Base-by-base conservation (phyloP, 2,888 invertebrate species). In the Eucriotettix oculatus region DNA sequence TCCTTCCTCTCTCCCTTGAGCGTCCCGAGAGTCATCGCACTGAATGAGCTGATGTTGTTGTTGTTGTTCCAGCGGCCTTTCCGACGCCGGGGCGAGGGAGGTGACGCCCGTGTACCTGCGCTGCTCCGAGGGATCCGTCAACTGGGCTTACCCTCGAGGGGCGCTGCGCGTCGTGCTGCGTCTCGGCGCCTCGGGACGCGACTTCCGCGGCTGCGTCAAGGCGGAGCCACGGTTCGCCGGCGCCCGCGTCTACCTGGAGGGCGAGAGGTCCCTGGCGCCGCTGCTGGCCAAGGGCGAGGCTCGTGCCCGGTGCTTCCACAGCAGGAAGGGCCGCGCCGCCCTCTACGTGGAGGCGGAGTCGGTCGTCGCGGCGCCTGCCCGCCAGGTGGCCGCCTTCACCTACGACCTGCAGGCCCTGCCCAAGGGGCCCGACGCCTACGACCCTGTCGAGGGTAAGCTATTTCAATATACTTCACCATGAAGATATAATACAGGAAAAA, bases 61-160 rank as follows among this genome's bases (percentile, higher is more conserved):
- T n/a, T 55, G 41, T 3, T 9, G 12, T 29, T 55, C 7, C 55
- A 55, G 55, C 55, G 55, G 55, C 1, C 55, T 55, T 29, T 55
- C 55, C 10, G 55, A 42, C 40, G 29, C 41, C 2, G 55, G 40
- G 55, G 12, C 48, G 48, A 29, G 55, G 14, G 41, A n/a, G 14
- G 55, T 55, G 41, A 55, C 14, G 14, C 55, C 55, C 55, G 55
- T 55, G 42, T 55, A 55, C 16, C 42, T 55, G 41, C 55, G 55
- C 55, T 55, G 55, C 42, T 29, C 55, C 29, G 29, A 55, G 55
- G 55, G 55, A 10, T n/a, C 29, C 41, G 80, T 89, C 12, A 77
- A 80, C n/a, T 88, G 88, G 88, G 73, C 81, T 67, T 87, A 87
- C 71, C 87, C 88, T 0, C 78, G 83, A 10, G 87, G 86, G 0